Base-by-base conservation (phyloP, 1,140 invertebrate genomes). In the Pissodes strobi region DNA sequence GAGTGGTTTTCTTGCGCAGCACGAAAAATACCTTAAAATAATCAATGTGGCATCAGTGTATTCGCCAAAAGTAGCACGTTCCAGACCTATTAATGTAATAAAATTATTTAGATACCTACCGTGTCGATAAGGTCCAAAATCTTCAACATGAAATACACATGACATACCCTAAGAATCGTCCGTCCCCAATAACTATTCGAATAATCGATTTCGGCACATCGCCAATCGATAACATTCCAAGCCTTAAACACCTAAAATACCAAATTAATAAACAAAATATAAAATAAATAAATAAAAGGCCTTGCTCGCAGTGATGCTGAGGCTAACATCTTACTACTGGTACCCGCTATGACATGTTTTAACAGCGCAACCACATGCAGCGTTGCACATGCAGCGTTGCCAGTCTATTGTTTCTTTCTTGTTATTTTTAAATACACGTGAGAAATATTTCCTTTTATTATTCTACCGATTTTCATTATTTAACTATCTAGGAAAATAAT, bases 1-100 rank as follows among this genome's bases (percentile, higher is more conserved):
- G 92, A 64, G 85, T 86, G 56, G 89, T 84, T 74, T 95, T 95
- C 78, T 95, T 95, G 27, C 90, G 82, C 43, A 95, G 78, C 27
- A 95, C 86, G 77, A 96, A 94, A 79, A 95, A 95, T 38, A 94
- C 74, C 85, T 86, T 75, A n/a, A 68, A 64, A 52, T 15, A 25
- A n/a, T 10, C 13, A 41, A 37, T 9, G 1, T 10, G 30, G 9
- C 13, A 9, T 37, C 9, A 37, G 9, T 1, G 30, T 9, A 2
- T 37, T 37, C 13, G 9, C 30, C 9, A n/a, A n/a, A 37, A 37
- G 13, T 37, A 1, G 30, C 13, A n/a, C 9, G 9, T 10, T 23
- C 9, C 1, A 23, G 9, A 49, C 10, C 19, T 22, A 13, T 15
- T 12, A 21, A 45, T 41, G 17, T 22, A 22, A 12, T n/a, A n/a